Evolutionary conservation across 2,113 vertebrate species (phyloP).

Genomic region (Gavia stellata): DNA sequence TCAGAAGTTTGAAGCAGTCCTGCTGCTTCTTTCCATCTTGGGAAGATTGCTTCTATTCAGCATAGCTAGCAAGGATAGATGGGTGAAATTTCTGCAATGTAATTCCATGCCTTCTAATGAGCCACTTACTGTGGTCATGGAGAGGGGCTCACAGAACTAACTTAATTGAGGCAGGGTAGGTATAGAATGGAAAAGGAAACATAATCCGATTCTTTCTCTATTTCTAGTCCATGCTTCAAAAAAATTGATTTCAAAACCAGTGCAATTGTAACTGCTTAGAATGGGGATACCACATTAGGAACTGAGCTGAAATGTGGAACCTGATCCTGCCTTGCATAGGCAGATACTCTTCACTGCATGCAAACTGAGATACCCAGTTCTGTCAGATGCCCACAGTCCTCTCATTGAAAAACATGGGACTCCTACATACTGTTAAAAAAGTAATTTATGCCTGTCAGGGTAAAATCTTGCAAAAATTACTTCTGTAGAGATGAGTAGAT

Average conservation of each 20-base stretch:
- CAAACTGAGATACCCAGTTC: neutral
- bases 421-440: neutral
- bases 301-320: neutral
- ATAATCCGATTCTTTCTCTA: neutral
- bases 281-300: neutral
- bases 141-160: neutral
- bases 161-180: neutral
- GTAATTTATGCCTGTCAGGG: neutral
- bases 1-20: neutral
- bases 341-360: neutral
- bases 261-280: neutral
- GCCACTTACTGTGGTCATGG: neutral
- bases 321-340: neutral
- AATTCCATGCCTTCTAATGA: neutral
- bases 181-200: neutral
- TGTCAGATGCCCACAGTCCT: neutral
- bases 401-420: neutral
- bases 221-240: neutral
- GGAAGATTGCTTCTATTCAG: neutral
- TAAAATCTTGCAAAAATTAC: neutral
- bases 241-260: neutral
- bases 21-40: neutral
- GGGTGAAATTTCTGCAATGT: neutral
- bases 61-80: neutral
- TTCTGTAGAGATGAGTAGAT: neutral